Evolutionary conservation across 2,888 invertebrate species (phyloP), one percentile per base, ranked within the genome.

Genomic region (Drosophila nr. medialis): DNA sequence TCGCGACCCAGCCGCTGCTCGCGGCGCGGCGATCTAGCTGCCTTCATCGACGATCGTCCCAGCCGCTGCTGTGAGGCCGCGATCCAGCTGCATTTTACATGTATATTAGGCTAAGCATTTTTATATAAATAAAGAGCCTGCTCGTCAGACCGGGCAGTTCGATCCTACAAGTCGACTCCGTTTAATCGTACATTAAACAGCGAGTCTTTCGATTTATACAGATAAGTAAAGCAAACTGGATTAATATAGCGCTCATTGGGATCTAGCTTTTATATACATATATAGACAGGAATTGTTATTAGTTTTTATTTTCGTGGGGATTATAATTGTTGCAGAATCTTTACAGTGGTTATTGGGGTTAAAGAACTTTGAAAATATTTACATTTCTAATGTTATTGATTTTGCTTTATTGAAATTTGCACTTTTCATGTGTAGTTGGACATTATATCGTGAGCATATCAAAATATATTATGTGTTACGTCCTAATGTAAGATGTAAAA

Each of bases 381-480:
- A 27, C 21, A 49, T 50, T 34, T 53, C 18, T 45, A 63, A 67
- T 69, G 69, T 71, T 36, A 69, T 72, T 73, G 24, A 62, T 72
- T 76, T 29, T 55, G 15, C 49, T 65, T 69, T 64, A 72, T 64
- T 80, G 45, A 58, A 75, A 63, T 80, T 75, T 80, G 53, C 76
- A 73, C 71, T 69, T 73, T 56, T 38, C 51, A 30, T 45, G 53
- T 64, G 40, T 64, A 49, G 50, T 55, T 58, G 61, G 60, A 73
- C 63, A 67, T 15, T 15, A 24, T 68, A 69, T 54, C 36, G 58
- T 77, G 86, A 74, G 74, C 65, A 81, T 84, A 89, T 86, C 53
- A 87, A 89, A 89, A 86, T 71, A 89, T 81, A 76, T 63, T 70
- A 64, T 56, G 29, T 64, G 15, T 54, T 50, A 53, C 50, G 48